Percentiles rank a stretch among this genome's conserved stretches.
phyloP scores from a whole-genome alignment of 1,140 invertebrate genomes.

The Heterodera carotae region DNA sequence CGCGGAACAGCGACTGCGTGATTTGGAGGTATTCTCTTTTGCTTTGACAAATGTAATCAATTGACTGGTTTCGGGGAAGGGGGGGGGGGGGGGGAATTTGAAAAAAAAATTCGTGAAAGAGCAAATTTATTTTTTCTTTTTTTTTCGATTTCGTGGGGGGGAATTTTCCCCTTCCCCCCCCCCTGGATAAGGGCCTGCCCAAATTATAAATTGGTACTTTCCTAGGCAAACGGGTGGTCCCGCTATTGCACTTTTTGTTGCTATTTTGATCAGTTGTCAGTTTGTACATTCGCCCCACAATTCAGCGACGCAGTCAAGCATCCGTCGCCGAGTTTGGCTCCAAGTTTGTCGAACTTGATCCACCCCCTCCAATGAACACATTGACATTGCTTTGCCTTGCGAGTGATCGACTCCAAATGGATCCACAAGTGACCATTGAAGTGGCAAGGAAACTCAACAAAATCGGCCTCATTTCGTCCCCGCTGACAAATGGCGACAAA shows the following conservation, averaged over 20 bases:
- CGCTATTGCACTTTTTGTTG: too few species aligned
- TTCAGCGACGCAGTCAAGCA: neutral
- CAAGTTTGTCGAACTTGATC: neutral
- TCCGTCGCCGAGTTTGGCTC: neutral
- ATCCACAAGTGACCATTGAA: neutral
- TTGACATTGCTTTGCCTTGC: neutral
- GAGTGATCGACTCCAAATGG: neutral
- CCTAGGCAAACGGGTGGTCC: too few species aligned
- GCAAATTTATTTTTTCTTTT: too few species aligned
- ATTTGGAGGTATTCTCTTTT: slow-evolving; percentile 5
- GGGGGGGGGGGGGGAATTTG: too few species aligned
- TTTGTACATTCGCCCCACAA: neutral
- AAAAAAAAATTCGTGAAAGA: too few species aligned
- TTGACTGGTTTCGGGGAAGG: too few species aligned
- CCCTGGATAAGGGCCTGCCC: too few species aligned
- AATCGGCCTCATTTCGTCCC: neutral
- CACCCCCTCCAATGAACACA: slow-evolving; percentile 4
- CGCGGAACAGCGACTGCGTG: slow-evolving; percentile 1
- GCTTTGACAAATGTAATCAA: too few species aligned
- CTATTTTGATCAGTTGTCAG: too few species aligned
- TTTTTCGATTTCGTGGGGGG: too few species aligned
- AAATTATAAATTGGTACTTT: too few species aligned
- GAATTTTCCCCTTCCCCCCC: too few species aligned
- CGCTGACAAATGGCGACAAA: neutral
- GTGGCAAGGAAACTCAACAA: neutral